Conservation (phyloP, 2,797 vertebrate species). For the Anas bernieri region DNA sequence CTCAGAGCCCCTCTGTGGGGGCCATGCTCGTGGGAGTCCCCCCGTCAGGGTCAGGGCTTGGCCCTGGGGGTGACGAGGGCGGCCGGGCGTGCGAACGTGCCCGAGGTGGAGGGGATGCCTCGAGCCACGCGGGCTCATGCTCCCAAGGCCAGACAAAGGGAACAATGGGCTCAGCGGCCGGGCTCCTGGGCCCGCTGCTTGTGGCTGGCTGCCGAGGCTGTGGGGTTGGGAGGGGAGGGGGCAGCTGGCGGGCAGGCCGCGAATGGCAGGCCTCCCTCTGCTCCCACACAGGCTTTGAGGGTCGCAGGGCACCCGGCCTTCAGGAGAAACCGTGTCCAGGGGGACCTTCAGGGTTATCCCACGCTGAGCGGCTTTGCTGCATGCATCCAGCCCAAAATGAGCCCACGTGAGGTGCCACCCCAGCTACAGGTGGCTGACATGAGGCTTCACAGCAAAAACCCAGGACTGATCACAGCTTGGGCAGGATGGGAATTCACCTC, state of each 20-base stretch:
- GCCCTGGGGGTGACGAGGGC: fast-evolving
- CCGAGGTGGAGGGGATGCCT: background rate
- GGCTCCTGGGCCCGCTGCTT: background rate
- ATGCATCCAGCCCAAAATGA: fast-evolving
- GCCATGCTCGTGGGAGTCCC: background rate
- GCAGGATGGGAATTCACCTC: background rate
- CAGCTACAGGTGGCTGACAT: background rate
- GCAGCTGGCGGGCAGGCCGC: fast-evolving
- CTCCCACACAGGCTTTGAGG: background rate
- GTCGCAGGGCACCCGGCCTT: fast-evolving
- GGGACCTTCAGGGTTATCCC: too few relatives aligned
- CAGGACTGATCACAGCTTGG: background rate
- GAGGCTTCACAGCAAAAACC: background rate
- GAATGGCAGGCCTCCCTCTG: background rate
- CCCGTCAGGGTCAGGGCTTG: too few relatives aligned
- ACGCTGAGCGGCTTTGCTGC: fast-evolving
- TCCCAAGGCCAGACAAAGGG: conserved; percentile 22
- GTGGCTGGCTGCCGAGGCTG: background rate
- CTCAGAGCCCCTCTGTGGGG: background rate
- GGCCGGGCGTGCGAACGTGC: background rate
- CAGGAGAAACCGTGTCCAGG: background rate
- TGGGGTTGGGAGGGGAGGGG: background rate
- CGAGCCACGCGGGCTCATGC: background rate
- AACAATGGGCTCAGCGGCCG: background rate
- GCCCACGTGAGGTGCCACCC: background rate